Evolutionary conservation across 2,888 invertebrate genomes (phyloP).

Genomic region (Hanleya hanleyi): DNA sequence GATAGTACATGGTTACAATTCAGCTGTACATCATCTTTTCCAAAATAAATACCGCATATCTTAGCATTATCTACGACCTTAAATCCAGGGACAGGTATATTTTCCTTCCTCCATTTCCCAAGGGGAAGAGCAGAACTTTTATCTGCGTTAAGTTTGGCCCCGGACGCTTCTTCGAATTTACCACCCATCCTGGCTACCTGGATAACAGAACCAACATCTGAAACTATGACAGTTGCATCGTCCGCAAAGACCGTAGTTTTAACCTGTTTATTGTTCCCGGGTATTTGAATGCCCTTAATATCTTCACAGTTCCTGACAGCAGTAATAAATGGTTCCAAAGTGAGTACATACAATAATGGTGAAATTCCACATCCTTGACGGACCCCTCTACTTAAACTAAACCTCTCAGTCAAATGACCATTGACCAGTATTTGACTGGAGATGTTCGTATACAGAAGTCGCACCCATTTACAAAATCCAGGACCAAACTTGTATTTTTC

Average conservation of each 20-base stretch:
- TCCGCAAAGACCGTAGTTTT: slow-evolving; percentile 26
- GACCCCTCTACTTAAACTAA: background rate
- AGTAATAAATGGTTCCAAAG: background rate
- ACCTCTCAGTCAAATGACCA: background rate
- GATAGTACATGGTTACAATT: background rate
- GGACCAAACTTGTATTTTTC: slow-evolving; percentile 38
- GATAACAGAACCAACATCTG: background rate
- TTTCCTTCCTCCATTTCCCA: slow-evolving; percentile 36
- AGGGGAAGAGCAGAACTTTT: slow-evolving; percentile 34
- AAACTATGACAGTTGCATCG: slow-evolving; percentile 6
- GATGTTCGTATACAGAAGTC: slow-evolving; percentile 35
- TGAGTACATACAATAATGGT: background rate
- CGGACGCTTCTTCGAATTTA: slow-evolving; percentile 13
- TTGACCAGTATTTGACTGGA: background rate
- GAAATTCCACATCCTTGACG: slow-evolving; percentile 1
- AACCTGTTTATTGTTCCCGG: background rate
- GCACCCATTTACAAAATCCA: slow-evolving; percentile 38
- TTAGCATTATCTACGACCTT: background rate
- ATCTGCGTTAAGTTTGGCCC: slow-evolving; percentile 32
- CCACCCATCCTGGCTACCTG: background rate
- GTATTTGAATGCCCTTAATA: slow-evolving; percentile 23
- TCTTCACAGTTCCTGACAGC: background rate
- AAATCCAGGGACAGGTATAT: slow-evolving; percentile 37
- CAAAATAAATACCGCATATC: background rate
- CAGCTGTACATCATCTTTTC: background rate